Base-by-base conservation (phyloP, 53 echinoderm and acorn worm species). In the Zoroaster sp. region DNA sequence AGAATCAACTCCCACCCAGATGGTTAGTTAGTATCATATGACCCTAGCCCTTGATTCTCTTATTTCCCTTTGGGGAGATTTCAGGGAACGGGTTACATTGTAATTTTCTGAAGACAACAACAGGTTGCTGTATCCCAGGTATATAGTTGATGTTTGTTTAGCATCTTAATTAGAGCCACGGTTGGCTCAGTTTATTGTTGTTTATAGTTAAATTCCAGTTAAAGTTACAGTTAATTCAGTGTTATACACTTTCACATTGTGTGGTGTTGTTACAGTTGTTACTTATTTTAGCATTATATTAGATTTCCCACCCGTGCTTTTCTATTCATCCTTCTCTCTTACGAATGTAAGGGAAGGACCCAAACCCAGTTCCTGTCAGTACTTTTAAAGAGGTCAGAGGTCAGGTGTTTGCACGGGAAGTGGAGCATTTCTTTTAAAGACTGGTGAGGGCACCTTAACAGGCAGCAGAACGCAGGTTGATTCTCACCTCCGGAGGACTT, bases 401-500 rank as follows among this genome's bases (percentile, higher is more conserved):
- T n/a, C n/a, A n/a, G n/a, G n/a, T n/a, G n/a, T n/a, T n/a, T n/a
- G n/a, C n/a, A n/a, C n/a, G n/a, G n/a, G n/a, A n/a, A n/a, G n/a
- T n/a, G n/a, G n/a, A n/a, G n/a, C n/a, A n/a, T n/a, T n/a, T n/a
- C n/a, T n/a, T n/a, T n/a, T n/a, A n/a, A n/a, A n/a, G n/a, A n/a
- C n/a, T n/a, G n/a, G n/a, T n/a, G n/a, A n/a, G n/a, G n/a, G n/a
- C n/a, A n/a, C n/a, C n/a, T 40, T 72, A 23, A 38, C 40, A 72
- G 72, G 72, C 72, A 72, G 39, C 72, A 72, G 72, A 72, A 37
- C 39, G 39, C 38, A 11, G 18, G 72, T 72, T 72, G 39, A 72
- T 72, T 72, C 72, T 77, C 77, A 77, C 77, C 52, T 77, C 77
- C 52, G 52, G 77, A 77, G 77, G 77, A 77, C 77, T 77, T 23